These are phyloP conservation scores for Cynopterus brachyotis DNA, from an alignment of 2,113 vertebrate genomes.

Conservation along the genomic window DNA sequence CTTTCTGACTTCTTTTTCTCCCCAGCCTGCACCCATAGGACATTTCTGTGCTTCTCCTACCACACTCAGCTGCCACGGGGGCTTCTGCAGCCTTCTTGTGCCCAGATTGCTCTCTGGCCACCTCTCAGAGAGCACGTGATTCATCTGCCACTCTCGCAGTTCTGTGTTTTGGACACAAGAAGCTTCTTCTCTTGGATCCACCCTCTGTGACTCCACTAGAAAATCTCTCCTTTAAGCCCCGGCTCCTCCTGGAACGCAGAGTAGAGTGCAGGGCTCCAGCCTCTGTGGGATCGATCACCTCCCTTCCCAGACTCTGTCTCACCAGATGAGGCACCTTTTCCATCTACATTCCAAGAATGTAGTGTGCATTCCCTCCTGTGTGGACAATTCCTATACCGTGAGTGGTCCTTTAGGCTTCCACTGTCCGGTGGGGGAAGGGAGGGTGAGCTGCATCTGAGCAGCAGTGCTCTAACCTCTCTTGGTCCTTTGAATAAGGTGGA, in stretches of 20 bases:
- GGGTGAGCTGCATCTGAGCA: background rate
- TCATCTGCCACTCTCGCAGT: background rate
- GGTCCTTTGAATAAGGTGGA: background rate
- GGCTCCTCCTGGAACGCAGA: background rate
- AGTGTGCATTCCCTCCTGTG: background rate
- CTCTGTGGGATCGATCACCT: background rate
- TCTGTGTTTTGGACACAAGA: background rate
- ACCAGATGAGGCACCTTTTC: background rate
- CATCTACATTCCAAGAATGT: background rate
- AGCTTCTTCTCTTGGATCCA: background rate
- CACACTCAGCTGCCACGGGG: background rate
- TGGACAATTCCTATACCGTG: background rate
- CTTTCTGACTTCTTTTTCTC: background rate
- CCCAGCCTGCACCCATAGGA: background rate
- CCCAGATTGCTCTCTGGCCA: no score
- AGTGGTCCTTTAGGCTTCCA: background rate
- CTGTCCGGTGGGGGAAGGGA: background rate
- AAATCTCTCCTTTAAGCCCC: background rate
- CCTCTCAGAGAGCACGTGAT: accelerated
- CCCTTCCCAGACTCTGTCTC: background rate
- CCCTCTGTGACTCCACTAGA: background rate
- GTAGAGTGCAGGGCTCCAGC: background rate
- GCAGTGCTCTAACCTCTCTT: background rate
- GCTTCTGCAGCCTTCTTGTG: background rate
- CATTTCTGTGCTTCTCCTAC: background rate